Base-by-base conservation (phyloP, 1,140 invertebrate species). In the Drosophila ercepeae region DNA sequence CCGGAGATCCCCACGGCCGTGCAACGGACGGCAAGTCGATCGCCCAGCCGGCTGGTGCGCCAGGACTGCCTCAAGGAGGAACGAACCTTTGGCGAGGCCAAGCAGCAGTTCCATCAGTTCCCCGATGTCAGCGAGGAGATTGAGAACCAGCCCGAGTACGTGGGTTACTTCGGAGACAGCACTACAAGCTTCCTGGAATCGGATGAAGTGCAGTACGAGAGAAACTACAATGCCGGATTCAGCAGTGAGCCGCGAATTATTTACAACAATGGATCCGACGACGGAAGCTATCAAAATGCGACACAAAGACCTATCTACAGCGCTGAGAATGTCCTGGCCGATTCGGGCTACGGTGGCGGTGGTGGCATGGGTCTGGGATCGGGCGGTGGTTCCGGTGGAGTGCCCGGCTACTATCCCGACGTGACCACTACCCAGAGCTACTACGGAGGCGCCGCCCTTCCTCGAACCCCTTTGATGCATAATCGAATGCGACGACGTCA, bases 171-270 rank as follows among this genome's bases (percentile, higher is more conserved):
- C 23, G 89, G 88, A 8, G 90, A 91, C 25, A 89, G 89, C 42
- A 63, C 67, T 16, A 88, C 65, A 19, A 89, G 84, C 11, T 91
- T 91, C 44, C 59, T 91, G 5, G 91, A 91, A 45, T 83, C 81
- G 7, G 91, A 91, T 3, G 91, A 91, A 41, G 74, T 91, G 34
- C 90, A 91, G 45, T 91, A 91, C 41, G 90, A 91, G 63, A 89
- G 89, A 16, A 90, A 75, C 19, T 91, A 90, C 49, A 91, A 86
- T 48, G 74, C 83, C 0, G 90, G 78, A 18, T 91, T 89, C 34
- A 91, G 78, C 61, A 91, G 89, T 29, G 90, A 91, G 23, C 90
- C 90, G n/a, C 77, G 90, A n/a, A 91, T 91, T 9, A 90, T 91
- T n/a, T 91, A 79, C 59, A 91, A 91, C 32, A 71, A 91, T 60